Evolutionary conservation across 2,888 invertebrate genomes (phyloP).

Genomic region (Megalurothrips usitatus): DNA sequence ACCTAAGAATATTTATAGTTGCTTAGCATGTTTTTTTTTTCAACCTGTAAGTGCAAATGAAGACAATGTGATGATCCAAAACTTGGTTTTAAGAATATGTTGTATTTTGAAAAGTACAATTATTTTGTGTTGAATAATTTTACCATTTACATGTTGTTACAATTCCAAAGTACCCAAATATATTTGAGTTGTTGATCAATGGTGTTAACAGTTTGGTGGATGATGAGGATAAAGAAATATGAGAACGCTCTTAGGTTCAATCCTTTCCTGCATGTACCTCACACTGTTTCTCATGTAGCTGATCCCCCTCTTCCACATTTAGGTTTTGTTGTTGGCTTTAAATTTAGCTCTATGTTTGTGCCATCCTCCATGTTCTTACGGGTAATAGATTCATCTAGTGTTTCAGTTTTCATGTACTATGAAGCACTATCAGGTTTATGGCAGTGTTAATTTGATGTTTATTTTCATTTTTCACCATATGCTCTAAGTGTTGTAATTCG

Average conservation of each 20-base stretch:
- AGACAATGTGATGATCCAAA: too few species aligned
- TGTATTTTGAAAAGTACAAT: too few species aligned
- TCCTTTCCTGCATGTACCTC: background rate
- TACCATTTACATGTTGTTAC: too few species aligned
- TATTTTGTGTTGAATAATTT: too few species aligned
- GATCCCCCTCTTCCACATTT: background rate
- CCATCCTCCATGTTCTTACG: background rate
- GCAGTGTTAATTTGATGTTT: background rate
- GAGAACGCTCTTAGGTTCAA: background rate
- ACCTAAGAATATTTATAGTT: too few species aligned
- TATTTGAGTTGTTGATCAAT: too few species aligned
- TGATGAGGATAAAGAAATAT: background rate
- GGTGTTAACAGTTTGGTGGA: background rate
- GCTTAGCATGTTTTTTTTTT: too few species aligned
- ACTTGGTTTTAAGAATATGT: too few species aligned
- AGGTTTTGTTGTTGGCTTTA: background rate
- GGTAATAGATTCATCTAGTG: background rate
- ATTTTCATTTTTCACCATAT: background rate
- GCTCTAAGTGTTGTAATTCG: too few species aligned
- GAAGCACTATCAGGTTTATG: background rate
- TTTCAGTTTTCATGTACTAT: background rate
- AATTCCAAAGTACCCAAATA: too few species aligned
- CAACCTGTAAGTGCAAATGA: too few species aligned
- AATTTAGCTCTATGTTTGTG: background rate
- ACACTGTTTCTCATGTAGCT: background rate